These are phyloP conservation scores for Hiodon alosoides DNA, from an alignment of 2,113 vertebrate species.

Conservation along the genomic window DNA sequence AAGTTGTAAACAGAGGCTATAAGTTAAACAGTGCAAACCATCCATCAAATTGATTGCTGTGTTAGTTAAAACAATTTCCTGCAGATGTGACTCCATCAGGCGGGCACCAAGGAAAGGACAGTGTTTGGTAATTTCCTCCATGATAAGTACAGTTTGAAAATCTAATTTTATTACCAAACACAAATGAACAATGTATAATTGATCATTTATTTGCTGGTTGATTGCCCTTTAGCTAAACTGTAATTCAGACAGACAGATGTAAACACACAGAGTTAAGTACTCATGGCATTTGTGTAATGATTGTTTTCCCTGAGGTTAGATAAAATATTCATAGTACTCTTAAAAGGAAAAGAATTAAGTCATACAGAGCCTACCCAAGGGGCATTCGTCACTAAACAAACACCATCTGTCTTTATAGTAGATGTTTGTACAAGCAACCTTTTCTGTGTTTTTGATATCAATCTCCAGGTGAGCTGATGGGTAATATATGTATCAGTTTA, in stretches of 20 bases:
- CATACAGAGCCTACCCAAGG: background rate
- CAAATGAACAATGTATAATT: background rate
- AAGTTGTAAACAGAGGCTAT: background rate
- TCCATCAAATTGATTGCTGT: background rate
- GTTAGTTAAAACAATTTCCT: background rate
- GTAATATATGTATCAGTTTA: too few relatives aligned
- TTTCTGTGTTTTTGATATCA: too few relatives aligned
- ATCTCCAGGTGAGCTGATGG: too few relatives aligned
- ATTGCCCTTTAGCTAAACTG: background rate
- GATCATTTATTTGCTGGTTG: background rate
- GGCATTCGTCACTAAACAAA: background rate
- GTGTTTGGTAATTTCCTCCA: background rate
- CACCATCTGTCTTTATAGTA: background rate
- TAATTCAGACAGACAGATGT: background rate
- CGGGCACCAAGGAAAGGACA: background rate
- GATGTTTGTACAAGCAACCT: too few relatives aligned
- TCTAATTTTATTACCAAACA: background rate
- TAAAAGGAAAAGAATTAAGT: background rate
- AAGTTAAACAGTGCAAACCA: background rate
- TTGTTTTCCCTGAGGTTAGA: background rate
- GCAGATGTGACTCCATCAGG: background rate
- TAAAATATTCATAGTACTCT: background rate
- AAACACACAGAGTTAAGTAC: background rate
- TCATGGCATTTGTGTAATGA: background rate
- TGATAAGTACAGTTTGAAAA: background rate